These are phyloP conservation scores for Myotis vivesi DNA, from an alignment of 2,797 vertebrate species.

Conservation along the genomic window DNA sequence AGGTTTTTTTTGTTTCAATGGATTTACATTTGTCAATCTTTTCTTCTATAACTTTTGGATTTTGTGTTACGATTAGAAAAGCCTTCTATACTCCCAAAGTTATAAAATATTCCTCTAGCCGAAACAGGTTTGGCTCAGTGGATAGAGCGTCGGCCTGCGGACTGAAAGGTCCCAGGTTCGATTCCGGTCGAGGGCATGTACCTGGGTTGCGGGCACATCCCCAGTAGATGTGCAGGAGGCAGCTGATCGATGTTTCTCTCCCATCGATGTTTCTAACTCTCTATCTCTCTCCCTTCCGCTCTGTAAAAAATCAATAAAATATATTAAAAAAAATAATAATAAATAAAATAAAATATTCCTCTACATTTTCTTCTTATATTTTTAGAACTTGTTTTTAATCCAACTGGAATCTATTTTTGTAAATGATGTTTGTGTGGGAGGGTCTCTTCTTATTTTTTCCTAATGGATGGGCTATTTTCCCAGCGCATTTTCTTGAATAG, in stretches of 20 bases:
- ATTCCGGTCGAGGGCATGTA: no score
- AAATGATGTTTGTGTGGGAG: conserved; percentile 47
- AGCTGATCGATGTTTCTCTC: no score
- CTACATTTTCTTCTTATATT: conserved; percentile 57
- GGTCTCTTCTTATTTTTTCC: conserved; percentile 45
- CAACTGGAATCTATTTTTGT: conserved; percentile 67
- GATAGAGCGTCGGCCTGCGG: no score
- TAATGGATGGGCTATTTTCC: conserved; percentile 58
- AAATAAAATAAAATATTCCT: conserved; percentile 62
- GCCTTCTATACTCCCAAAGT: not conserved
- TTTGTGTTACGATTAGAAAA: conserved; percentile 45
- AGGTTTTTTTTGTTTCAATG: not conserved
- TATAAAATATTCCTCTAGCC: conserved; percentile 57
- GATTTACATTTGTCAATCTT: conserved; percentile 26
- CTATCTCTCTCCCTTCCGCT: no score
- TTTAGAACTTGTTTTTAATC: conserved; percentile 69
- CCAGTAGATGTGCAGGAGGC: no score
- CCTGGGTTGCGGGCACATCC: no score
- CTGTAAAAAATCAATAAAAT: no score
- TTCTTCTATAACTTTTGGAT: conserved; percentile 48
- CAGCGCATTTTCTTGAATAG: conserved; percentile 23
- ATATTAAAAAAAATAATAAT: no score
- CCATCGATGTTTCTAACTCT: no score
- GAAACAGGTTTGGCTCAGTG: no score
- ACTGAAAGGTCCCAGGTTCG: no score